Conservation (phyloP, 2,888 invertebrate genomes). For the Oxyteleia sp. region DNA sequence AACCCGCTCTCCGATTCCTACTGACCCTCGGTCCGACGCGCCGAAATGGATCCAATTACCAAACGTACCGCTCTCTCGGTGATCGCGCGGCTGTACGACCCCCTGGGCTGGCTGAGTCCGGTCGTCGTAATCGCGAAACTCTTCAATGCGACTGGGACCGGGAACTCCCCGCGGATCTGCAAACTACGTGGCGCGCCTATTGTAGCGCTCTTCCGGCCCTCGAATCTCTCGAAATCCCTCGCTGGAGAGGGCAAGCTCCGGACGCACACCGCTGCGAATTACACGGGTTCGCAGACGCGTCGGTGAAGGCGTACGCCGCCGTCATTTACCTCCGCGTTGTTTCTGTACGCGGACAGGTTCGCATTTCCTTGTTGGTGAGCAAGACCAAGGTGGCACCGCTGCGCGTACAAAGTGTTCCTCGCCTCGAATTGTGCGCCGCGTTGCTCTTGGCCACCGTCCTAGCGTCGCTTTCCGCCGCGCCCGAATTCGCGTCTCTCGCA, state of each 20-base stretch:
- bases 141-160: slow-evolving; percentile 3
- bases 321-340: too few relatives aligned
- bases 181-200: not conserved
- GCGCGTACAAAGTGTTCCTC: too few relatives aligned
- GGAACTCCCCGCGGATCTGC: not conserved
- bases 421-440: too few relatives aligned
- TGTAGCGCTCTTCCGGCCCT: slow-evolving; percentile 1
- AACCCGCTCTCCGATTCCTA: too few relatives aligned
- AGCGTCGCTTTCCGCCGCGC: not conserved
- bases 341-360: too few relatives aligned
- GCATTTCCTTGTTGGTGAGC: too few relatives aligned
- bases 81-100: slow-evolving; percentile 53
- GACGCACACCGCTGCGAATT: not conserved
- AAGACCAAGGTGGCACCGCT: too few relatives aligned
- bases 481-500: not conserved
- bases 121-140: slow-evolving; percentile 22
- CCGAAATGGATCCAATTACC: too few relatives aligned
- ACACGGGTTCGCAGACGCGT: slow-evolving; percentile 66
- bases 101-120: slow-evolving; percentile 44
- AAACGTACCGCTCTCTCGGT: slow-evolving; percentile 43
- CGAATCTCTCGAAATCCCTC: not conserved
- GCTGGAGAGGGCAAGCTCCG: slow-evolving; percentile 26
- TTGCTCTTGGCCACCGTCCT: not conserved
- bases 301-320: slow-evolving; percentile 40
- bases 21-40: too few relatives aligned